phyloP scores from a whole-genome alignment of 2,888 invertebrate genomes.

The Drosophila lacicola region DNA sequence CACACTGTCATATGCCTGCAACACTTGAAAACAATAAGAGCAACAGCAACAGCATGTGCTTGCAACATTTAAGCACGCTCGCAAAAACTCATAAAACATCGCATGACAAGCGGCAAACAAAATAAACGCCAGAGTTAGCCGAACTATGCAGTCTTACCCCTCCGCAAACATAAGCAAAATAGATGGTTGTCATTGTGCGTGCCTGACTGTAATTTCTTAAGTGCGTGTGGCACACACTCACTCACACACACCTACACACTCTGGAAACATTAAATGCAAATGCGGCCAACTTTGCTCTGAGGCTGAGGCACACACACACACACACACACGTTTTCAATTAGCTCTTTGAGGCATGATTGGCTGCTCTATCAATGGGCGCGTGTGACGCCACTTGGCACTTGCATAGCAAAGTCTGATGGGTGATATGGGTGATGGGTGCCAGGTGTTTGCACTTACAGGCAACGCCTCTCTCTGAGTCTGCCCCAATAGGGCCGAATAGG shows the following conservation, averaged over 20 bases:
- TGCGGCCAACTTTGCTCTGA: constrained; percentile 22
- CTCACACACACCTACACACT: constrained; percentile 16
- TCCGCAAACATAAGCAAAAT: constrained; percentile 1
- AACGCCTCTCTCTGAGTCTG: not conserved
- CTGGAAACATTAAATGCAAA: constrained; percentile 50
- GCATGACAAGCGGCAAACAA: constrained; percentile 45
- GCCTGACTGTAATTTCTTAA: constrained; percentile 64
- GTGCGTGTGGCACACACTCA: constrained; percentile 46
- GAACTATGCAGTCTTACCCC: constrained; percentile 57
- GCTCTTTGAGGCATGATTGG: constrained; percentile 59
- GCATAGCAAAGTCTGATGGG: not conserved
- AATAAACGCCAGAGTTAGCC: constrained; percentile 48
- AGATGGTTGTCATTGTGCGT: constrained; percentile 52
- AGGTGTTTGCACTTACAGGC: not conserved
- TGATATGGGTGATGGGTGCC: not conserved
- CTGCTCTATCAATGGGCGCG: constrained; percentile 41
- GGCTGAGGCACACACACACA: constrained; percentile 3
- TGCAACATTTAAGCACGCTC: constrained; percentile 52
- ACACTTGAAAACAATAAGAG: constrained; percentile 34
- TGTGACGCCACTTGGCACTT: constrained; percentile 31
- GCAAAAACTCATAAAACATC: constrained; percentile 60
- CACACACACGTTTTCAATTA: constrained; percentile 67
- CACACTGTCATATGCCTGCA: constrained; percentile 41
- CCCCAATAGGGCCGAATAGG: not conserved
- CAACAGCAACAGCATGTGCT: constrained; percentile 25